Conservation (phyloP, 2,113 vertebrate species). For the Triplophysa dalaica region DNA sequence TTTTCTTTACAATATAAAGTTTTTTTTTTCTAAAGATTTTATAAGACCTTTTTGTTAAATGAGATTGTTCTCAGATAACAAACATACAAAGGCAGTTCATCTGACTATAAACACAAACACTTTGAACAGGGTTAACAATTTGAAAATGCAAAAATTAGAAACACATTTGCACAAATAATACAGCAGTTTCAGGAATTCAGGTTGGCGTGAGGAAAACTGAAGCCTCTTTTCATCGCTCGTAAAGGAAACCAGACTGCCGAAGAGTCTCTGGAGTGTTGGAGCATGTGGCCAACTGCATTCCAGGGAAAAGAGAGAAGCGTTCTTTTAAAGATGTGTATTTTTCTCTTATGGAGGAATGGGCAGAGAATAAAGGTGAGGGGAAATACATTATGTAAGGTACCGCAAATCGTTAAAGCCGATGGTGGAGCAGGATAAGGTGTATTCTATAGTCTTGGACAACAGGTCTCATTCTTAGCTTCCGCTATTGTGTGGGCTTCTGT, state of each 20-base stretch:
- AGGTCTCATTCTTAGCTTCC: conserved; percentile 30
- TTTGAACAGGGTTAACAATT: conserved; percentile 18
- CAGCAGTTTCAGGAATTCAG: conserved; percentile 46
- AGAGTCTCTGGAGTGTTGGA: conserved; percentile 42
- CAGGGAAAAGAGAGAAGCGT: conserved; percentile 12
- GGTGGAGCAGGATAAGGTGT: conserved; percentile 71
- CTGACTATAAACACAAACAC: neutral
- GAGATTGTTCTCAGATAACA: neutral
- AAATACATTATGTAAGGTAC: conserved; percentile 67
- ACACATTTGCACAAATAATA: conserved; percentile 49
- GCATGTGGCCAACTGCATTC: conserved; percentile 32
- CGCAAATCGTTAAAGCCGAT: conserved; percentile 63
- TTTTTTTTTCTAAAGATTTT: neutral
- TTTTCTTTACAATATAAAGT: neutral
- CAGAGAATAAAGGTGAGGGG: conserved; percentile 49
- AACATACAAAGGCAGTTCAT: neutral
- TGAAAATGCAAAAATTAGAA: conserved; percentile 47
- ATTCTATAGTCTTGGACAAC: conserved; percentile 53
- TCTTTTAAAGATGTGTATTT: conserved; percentile 27
- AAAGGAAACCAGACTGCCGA: conserved; percentile 43
- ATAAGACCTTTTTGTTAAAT: conserved; percentile 13
- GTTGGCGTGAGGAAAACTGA: conserved; percentile 30
- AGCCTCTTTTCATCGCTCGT: conserved; percentile 33
- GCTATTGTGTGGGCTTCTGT: neutral
- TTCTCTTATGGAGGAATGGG: conserved; percentile 54